Evolutionary conservation across 2,797 vertebrate species (phyloP).

Genomic region (Trichosurus vulpecula): DNA sequence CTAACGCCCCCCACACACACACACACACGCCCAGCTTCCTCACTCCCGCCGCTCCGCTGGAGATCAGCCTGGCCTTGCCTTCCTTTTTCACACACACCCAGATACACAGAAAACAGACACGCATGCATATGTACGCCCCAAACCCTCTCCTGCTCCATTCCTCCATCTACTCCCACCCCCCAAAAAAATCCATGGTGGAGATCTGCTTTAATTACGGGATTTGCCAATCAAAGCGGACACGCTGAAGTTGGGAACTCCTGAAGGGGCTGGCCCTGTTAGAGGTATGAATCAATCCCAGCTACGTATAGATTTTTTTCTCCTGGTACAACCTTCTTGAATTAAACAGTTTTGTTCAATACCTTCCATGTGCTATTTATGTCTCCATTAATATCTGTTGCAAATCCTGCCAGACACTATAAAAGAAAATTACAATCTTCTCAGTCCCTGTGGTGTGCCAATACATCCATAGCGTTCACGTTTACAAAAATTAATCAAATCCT

Average conservation of each 20-base stretch:
- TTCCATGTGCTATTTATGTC: slow-evolving; percentile 84
- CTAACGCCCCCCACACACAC: neutral
- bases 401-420: slow-evolving; percentile 85
- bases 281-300: slow-evolving; percentile 82
- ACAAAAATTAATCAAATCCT: slow-evolving; percentile 75
- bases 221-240: slow-evolving; percentile 78
- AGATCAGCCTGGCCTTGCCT: slow-evolving; percentile 47
- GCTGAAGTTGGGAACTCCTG: slow-evolving; percentile 77
- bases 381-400: slow-evolving; percentile 86
- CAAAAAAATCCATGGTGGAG: slow-evolving; percentile 69
- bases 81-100: slow-evolving; percentile 64
- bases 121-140: slow-evolving; percentile 17
- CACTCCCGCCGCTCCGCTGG: slow-evolving; percentile 22
- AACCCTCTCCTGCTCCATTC: slow-evolving; percentile 59
- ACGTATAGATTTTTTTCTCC: slow-evolving; percentile 79
- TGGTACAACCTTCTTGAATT: slow-evolving; percentile 83
- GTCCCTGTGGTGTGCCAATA: slow-evolving; percentile 76
- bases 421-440: slow-evolving; percentile 85
- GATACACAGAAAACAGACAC: slow-evolving; percentile 41
- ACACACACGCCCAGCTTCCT: slow-evolving; percentile 7
- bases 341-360: slow-evolving; percentile 84
- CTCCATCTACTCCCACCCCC: slow-evolving; percentile 4
- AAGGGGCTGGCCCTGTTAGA: slow-evolving; percentile 76
- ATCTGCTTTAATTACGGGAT: slow-evolving; percentile 82
- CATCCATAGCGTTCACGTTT: slow-evolving; percentile 79